phyloP scores from a whole-genome alignment of 2,797 vertebrate genomes.

The Sylvilagus floridanus region DNA sequence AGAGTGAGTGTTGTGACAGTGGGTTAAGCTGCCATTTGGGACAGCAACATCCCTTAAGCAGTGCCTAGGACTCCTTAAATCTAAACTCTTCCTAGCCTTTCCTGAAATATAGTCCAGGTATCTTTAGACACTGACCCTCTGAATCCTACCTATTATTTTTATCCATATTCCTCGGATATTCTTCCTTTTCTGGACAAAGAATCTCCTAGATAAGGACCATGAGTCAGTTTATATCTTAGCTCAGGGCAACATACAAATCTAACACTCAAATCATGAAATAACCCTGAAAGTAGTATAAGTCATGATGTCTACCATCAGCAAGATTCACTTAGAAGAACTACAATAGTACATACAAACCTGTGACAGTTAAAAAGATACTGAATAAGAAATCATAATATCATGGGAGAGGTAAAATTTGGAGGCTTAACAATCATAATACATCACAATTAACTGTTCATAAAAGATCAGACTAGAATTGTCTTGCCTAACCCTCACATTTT shows the following conservation, averaged over 20 bases:
- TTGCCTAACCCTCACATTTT: slow-evolving; percentile 14
- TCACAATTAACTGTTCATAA: slow-evolving; percentile 10
- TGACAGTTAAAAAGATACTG: slow-evolving; percentile 28
- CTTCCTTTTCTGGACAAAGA: background rate
- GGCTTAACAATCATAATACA: slow-evolving; percentile 26
- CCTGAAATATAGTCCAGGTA: slow-evolving; percentile 19
- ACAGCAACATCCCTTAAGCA: too few species aligned
- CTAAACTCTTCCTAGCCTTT: slow-evolving; percentile 21
- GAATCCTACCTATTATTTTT: slow-evolving; percentile 14
- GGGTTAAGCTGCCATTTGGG: too few species aligned
- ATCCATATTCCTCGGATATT: slow-evolving; percentile 13
- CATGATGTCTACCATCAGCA: slow-evolving; percentile 28
- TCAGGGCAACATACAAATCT: slow-evolving; percentile 38
- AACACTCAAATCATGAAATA: slow-evolving; percentile 42
- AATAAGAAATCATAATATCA: slow-evolving; percentile 14
- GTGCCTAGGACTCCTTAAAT: background rate
- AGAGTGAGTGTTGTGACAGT: too few species aligned
- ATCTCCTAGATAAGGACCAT: slow-evolving; percentile 11
- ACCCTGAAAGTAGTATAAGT: slow-evolving; percentile 32
- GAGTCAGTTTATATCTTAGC: background rate
- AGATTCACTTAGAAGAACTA: slow-evolving; percentile 21
- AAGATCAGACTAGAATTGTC: background rate
- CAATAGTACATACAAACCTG: background rate
- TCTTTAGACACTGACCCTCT: background rate
- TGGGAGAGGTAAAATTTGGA: background rate